These are phyloP conservation scores for Lissocephala sabroskyi DNA, from an alignment of 2,888 invertebrate species.

Conservation along the genomic window DNA sequence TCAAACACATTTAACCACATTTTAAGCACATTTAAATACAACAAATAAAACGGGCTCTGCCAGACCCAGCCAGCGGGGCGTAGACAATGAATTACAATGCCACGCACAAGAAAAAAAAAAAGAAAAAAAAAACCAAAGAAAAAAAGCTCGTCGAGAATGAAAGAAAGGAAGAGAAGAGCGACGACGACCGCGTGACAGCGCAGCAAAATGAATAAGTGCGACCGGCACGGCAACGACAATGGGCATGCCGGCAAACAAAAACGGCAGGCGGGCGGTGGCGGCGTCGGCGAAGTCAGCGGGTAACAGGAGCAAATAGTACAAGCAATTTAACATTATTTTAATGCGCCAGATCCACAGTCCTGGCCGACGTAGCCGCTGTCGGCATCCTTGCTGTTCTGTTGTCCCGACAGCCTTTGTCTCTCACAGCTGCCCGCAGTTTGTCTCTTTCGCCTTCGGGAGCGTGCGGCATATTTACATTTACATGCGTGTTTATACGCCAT, in stretches of 20 bases:
- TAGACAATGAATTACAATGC: constrained; percentile 44
- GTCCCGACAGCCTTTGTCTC: constrained; percentile 31
- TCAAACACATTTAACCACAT: constrained; percentile 41
- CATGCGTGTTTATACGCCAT: constrained; percentile 52
- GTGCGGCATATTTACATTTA: constrained; percentile 40
- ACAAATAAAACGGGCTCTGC: constrained; percentile 27
- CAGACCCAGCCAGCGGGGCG: constrained; percentile 17
- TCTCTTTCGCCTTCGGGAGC: not conserved
- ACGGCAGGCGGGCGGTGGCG: constrained; percentile 26
- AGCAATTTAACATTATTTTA: constrained; percentile 52
- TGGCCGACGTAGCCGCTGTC: no score
- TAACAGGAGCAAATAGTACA: constrained; percentile 43
- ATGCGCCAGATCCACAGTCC: no score
- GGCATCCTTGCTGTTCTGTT: not conserved
- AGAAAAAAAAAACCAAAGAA: constrained; percentile 11
- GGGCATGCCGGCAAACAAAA: constrained; percentile 19
- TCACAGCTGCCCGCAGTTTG: not conserved
- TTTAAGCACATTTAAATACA: constrained; percentile 50
- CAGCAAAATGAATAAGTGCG: constrained; percentile 1
- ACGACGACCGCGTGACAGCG: no score
- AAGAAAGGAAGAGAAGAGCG: no score
- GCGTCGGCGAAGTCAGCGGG: constrained; percentile 1
- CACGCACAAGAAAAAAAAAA: constrained; percentile 34
- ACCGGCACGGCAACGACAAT: constrained; percentile 19
- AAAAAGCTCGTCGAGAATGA: constrained; percentile 22